Percentiles rank a stretch among this genome's conserved stretches.
Conservation (phyloP, 2,113 vertebrate genomes). For the Corythornis cristatus region DNA sequence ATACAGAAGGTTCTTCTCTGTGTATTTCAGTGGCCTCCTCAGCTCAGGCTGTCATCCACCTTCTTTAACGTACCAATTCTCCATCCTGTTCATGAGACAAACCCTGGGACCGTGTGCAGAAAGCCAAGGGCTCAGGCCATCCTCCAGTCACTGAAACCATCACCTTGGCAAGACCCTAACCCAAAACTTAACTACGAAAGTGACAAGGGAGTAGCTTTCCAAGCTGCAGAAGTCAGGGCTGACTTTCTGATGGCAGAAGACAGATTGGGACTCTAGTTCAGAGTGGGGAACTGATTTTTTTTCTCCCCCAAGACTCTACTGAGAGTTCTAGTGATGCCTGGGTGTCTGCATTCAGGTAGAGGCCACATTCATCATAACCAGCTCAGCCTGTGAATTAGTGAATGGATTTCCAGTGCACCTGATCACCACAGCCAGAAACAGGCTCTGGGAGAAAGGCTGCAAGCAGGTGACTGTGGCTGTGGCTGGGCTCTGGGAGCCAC, state of each 20-base stretch:
- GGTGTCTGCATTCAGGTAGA: background rate
- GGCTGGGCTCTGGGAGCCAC: background rate
- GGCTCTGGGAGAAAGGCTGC: background rate
- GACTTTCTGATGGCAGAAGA: background rate
- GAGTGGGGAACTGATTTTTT: background rate
- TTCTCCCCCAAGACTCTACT: too few species aligned
- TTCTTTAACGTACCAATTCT: background rate
- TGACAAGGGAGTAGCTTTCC: background rate
- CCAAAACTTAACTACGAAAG: background rate
- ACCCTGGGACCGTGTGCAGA: accelerated
- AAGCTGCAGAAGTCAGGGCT: background rate
- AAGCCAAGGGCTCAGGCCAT: accelerated
- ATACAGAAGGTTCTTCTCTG: background rate
- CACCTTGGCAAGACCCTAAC: background rate
- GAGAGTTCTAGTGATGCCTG: background rate
- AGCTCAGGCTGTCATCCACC: background rate
- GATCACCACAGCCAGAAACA: background rate
- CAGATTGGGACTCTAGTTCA: background rate
- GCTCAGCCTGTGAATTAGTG: accelerated
- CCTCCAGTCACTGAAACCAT: background rate
- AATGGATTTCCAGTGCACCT: background rate
- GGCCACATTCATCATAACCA: background rate
- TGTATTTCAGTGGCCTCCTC: background rate
- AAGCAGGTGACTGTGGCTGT: background rate
- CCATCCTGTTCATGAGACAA: background rate